Conservation (phyloP, 2,888 invertebrate species). For the Stenolophus ochropezus region DNA sequence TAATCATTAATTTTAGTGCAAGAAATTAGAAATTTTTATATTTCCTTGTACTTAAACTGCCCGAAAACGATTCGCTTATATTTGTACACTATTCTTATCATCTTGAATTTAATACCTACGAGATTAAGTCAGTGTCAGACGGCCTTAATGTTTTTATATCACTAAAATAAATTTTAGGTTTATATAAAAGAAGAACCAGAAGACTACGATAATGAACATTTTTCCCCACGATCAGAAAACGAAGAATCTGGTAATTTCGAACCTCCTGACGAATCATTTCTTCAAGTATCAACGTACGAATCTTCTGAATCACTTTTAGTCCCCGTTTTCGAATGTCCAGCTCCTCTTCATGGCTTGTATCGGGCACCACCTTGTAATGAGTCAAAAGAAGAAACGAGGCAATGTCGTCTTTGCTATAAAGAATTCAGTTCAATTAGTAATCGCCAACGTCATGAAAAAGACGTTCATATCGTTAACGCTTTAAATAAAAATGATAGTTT, state of each 20-base stretch:
- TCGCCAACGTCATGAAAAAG: conserved; percentile 68
- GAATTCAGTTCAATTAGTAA: conserved; percentile 67
- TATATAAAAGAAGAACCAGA: conserved; percentile 51
- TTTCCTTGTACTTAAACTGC: too few species aligned
- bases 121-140: too few species aligned
- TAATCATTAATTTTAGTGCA: too few species aligned
- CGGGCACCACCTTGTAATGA: conserved; percentile 26
- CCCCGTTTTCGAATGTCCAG: conserved; percentile 42
- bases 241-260: conserved; percentile 23
- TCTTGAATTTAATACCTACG: too few species aligned
- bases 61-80: too few species aligned
- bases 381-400: background rate
- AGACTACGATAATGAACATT: background rate
- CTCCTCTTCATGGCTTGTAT: conserved; percentile 62
- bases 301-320: conserved; percentile 38
- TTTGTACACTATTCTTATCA: too few species aligned
- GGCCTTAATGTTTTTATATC: too few species aligned
- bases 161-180: background rate
- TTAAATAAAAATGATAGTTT: background rate
- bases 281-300: background rate
- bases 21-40: too few species aligned
- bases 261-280: background rate
- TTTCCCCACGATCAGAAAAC: background rate
- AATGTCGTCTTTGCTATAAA: conserved; percentile 68
- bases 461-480: conserved; percentile 61